Base-by-base conservation (phyloP, 2,888 invertebrate genomes). In the Drosophila ustulata region DNA sequence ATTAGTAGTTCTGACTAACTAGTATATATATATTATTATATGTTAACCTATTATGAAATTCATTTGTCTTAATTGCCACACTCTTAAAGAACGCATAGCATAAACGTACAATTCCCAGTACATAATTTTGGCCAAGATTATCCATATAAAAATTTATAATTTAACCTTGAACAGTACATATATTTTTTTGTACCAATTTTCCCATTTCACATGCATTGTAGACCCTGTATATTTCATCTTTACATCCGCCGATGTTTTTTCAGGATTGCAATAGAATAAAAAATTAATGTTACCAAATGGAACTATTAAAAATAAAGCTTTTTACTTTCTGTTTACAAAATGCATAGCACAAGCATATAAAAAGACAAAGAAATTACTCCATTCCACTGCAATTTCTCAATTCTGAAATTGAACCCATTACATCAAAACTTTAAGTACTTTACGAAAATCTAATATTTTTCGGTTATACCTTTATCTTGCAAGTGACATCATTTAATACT, bases 1-100 rank as follows among this genome's bases (percentile, higher is more conserved):
- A 66, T 52, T 43, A 1, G 18, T 18, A 18, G 18, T 18, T 18
- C 18, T 18, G 18, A 18, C 18, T 18, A 18, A 1, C 18, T 18
- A 51, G 53, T 50, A 49, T 41, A 11, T 23, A 51, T 13, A 11
- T n/a, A 37, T 37, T n/a, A n/a, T 37, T 25, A 23, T 26, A 34
- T 11, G n/a, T 23, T 18, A 9, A 4, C 9, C 32, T 11, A 11
- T 49, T 11, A 49, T 18, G 37, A 37, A 9, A n/a, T 13, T 49
- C 4, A 70, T 34, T 32, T 52, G 39, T 52, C 51, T 34, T 59
- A 32, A 37, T 56, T 62, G 32, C 23, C 25, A 39, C 18, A 39
- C 39, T 13, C 6, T 18, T 18, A 13, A 41, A 41, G 18, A 41
- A 18, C 4, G 39, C 13, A 39, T 7, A 13, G 13, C 13, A 34